phyloP scores from a whole-genome alignment of 2,888 invertebrate genomes.

The Diabrotica balteata region DNA sequence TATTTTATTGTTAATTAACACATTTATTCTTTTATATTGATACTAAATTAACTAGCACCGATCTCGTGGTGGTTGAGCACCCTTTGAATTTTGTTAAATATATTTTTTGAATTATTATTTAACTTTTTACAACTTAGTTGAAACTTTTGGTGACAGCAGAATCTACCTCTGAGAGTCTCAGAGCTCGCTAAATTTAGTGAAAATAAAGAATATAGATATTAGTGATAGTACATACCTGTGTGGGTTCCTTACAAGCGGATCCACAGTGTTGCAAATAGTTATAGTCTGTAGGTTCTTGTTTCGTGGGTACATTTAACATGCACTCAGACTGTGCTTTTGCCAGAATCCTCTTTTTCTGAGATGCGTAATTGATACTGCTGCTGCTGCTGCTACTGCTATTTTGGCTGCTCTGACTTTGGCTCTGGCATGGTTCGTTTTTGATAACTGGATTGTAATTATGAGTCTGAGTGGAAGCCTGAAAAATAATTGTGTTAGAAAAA shows the following conservation, averaged over 20 bases:
- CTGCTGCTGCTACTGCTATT: conserved; percentile 7
- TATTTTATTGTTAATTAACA: no score
- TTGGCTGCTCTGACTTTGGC: conserved; percentile 47
- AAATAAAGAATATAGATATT: no score
- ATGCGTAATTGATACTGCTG: conserved; percentile 58
- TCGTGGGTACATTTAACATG: conserved; percentile 67
- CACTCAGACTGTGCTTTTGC: conserved; percentile 86
- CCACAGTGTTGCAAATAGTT: conserved; percentile 54
- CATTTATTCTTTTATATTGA: no score
- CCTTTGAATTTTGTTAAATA: no score
- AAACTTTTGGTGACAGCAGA: no score
- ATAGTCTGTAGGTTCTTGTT: conserved; percentile 64
- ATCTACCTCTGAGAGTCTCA: no score
- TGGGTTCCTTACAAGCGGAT: conserved; percentile 63
- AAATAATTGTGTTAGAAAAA: conserved; percentile 1
- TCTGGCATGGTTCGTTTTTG: conserved; percentile 65
- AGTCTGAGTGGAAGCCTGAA: conserved; percentile 31
- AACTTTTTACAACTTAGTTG: no score
- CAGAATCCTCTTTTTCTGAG: conserved; percentile 86
- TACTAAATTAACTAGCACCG: no score
- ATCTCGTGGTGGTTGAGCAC: no score
- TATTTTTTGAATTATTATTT: no score
- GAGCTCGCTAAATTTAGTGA: no score
- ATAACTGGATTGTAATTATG: conserved; percentile 53
- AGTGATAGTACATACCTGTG: conserved; percentile 28